Evolutionary conservation across 2,113 vertebrate species (phyloP).

Genomic region (Pagrus major): DNA sequence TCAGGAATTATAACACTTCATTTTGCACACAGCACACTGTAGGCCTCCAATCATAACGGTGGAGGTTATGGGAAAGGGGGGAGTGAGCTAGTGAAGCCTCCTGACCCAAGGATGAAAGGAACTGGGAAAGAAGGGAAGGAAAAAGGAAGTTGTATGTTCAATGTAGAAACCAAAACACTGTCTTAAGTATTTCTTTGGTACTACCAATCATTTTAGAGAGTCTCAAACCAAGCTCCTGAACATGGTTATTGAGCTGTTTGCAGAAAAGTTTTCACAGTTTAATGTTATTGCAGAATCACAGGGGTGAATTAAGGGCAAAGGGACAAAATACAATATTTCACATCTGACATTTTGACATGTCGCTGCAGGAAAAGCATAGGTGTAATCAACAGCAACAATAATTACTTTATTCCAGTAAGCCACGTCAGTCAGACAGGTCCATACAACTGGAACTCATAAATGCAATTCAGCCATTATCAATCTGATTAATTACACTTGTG

Average conservation of each 20-base stretch:
- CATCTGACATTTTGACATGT: background rate
- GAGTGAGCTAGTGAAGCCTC: background rate
- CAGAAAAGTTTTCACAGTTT: background rate
- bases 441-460: background rate
- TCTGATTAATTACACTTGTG: slow-evolving; percentile 13
- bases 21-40: slow-evolving; percentile 41
- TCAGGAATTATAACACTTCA: slow-evolving; percentile 64
- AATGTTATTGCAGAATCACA: background rate
- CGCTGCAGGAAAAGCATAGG: background rate
- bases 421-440: background rate
- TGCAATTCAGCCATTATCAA: background rate
- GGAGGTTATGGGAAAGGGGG: background rate
- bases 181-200: background rate
- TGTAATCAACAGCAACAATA: background rate
- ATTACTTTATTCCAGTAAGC: background rate
- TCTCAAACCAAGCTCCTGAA: background rate
- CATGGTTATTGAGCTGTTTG: background rate
- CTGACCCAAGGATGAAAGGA: background rate
- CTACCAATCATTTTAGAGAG: background rate
- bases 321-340: background rate
- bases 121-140: background rate
- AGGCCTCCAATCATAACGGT: slow-evolving; percentile 41
- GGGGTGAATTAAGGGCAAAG: background rate
- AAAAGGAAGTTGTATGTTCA: background rate
- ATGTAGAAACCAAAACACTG: background rate